phyloP scores from a whole-genome alignment of 92 coral and sea anemone genomes.

The Paragorgia papillata region DNA sequence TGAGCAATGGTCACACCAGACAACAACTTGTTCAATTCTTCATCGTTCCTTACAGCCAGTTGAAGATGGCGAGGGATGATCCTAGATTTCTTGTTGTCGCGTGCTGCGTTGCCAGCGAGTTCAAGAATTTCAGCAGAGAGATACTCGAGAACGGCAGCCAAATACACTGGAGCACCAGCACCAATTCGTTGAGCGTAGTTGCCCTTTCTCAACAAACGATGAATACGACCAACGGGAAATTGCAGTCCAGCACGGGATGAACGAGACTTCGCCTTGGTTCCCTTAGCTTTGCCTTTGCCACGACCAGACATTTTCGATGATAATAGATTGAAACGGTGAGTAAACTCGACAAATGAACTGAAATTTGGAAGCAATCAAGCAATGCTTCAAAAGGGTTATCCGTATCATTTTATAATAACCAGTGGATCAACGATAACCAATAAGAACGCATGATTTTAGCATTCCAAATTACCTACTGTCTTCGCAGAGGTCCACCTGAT shows the following conservation, averaged over 20 bases:
- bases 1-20: constrained; percentile 80
- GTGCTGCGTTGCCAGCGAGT: constrained; percentile 83
- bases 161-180: constrained; percentile 80
- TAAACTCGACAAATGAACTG: background rate
- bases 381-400: background rate
- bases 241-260: constrained; percentile 76
- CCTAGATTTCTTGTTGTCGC: constrained; percentile 75
- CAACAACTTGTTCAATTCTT: constrained; percentile 71
- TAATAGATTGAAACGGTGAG: background rate
- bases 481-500: constrained; percentile 31
- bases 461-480: constrained; percentile 3
- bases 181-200: constrained; percentile 73
- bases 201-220: constrained; percentile 72
- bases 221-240: constrained; percentile 83
- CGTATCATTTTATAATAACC: constrained; percentile 41
- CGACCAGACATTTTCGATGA: constrained; percentile 69
- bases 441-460: constrained; percentile 33
- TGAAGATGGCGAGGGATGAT: constrained; percentile 81
- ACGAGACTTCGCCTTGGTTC: constrained; percentile 70
- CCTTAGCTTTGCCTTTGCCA: constrained; percentile 77
- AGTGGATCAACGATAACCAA: constrained; percentile 78
- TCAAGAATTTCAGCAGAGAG: constrained; percentile 80
- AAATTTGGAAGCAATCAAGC: background rate
- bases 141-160: constrained; percentile 78
- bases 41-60: constrained; percentile 77